A percentile compares a stretch with the other conserved stretches of the same genome.
Evolutionary conservation across 2,888 invertebrate genomes (phyloP).

Genomic region (Mycogona germanica): DNA sequence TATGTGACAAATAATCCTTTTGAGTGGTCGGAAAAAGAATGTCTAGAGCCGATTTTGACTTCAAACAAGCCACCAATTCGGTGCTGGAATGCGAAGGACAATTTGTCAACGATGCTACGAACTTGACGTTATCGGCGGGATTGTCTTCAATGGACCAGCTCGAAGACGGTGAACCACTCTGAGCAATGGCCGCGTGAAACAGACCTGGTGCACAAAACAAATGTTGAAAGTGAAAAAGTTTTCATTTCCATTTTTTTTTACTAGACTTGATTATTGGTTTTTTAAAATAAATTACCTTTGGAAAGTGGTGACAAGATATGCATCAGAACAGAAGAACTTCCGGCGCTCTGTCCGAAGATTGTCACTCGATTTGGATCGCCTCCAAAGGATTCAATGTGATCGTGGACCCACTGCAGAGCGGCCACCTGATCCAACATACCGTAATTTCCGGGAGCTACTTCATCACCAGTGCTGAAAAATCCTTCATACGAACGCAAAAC

Average conservation of each 20-base stretch:
- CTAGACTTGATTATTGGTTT: too few species aligned
- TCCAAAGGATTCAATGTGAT: slow-evolving; percentile 6
- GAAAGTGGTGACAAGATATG: slow-evolving; percentile 7
- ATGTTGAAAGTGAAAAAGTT: background rate
- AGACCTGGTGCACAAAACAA: too few species aligned
- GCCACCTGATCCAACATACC: slow-evolving; percentile 7
- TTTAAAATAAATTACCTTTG: slow-evolving; percentile 12
- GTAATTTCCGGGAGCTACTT: slow-evolving; percentile 10
- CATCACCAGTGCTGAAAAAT: slow-evolving; percentile 9
- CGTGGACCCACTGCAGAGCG: slow-evolving; percentile 8
- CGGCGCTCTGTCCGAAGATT: slow-evolving; percentile 15
- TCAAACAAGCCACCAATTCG: too few species aligned
- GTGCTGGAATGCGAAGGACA: too few species aligned
- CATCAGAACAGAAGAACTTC: background rate
- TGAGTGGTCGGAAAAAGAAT: too few species aligned
- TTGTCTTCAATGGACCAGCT: slow-evolving; percentile 1
- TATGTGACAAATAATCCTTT: too few species aligned
- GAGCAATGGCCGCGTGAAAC: slow-evolving; percentile 13
- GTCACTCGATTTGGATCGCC: slow-evolving; percentile 12
- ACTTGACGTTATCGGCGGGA: too few species aligned
- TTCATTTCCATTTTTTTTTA: too few species aligned
- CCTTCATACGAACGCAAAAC: background rate
- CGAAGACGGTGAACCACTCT: slow-evolving; percentile 7
- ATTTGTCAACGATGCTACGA: too few species aligned
- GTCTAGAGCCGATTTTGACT: too few species aligned